These are phyloP conservation scores for Notarius lentiginosus DNA, from an alignment of 2,113 vertebrate genomes.

Conservation along the genomic window DNA sequence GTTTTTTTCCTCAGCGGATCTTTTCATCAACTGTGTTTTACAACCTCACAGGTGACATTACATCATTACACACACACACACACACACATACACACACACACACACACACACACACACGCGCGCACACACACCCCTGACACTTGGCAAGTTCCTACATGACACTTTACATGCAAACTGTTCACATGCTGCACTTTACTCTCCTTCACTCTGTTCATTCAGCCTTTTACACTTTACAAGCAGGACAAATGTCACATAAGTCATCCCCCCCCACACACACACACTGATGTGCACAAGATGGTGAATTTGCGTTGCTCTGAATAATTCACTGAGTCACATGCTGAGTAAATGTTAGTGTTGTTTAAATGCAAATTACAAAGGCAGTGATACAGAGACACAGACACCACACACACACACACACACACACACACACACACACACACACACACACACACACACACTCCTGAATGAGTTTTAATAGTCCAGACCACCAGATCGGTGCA, in stretches of 20 bases:
- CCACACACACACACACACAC: background rate
- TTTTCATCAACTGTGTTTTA: background rate
- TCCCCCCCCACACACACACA: background rate
- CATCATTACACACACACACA: too few species aligned
- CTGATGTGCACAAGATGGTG: background rate
- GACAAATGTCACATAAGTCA: background rate
- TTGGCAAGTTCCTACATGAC: background rate
- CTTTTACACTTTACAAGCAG: background rate
- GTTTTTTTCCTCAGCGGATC: background rate
- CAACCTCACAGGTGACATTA: background rate
- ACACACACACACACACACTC: background rate
- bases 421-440: background rate
- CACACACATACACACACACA: too few species aligned
- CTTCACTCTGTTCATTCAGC: background rate
- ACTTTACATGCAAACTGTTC: background rate
- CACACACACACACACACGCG: too few species aligned
- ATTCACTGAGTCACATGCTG: background rate
- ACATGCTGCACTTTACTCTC: background rate
- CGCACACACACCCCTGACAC: background rate
- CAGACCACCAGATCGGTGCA: slow-evolving; percentile 37
- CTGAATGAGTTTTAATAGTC: slow-evolving; percentile 8
- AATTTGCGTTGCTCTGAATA: background rate
- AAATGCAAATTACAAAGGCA: background rate
- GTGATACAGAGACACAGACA: slow-evolving; percentile 34
- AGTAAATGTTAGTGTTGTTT: slow-evolving; percentile 23